Conservation (phyloP, 2,113 vertebrate genomes). For the Gulo gulo region DNA sequence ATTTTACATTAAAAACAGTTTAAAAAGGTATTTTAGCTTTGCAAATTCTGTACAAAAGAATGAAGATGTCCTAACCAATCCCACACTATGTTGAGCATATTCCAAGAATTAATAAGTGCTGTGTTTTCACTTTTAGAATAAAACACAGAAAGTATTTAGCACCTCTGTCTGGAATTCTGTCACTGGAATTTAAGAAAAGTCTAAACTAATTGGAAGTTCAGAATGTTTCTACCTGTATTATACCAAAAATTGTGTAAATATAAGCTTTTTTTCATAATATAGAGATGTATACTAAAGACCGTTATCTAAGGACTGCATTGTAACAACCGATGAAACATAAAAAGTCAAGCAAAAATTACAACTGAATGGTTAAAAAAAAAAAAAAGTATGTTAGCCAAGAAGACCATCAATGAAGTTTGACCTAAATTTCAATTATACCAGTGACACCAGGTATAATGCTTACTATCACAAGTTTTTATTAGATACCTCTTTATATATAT, state of each 20-base stretch:
- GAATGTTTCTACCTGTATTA: not conserved
- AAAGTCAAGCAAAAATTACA: not conserved
- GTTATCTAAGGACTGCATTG: not conserved
- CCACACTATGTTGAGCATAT: not conserved
- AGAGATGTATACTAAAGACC: not conserved
- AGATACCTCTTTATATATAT: not conserved
- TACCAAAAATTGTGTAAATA: not conserved
- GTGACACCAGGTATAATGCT: not conserved
- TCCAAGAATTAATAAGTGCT: not conserved
- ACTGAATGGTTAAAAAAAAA: not conserved
- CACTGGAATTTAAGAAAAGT: slow-evolving; percentile 17
- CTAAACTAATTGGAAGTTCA: not conserved
- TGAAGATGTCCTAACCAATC: not conserved
- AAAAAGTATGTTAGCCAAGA: not conserved
- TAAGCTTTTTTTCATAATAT: not conserved
- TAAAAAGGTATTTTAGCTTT: not conserved
- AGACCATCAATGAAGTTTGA: not conserved
- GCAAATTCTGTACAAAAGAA: not conserved
- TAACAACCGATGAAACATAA: not conserved
- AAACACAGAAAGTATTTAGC: not conserved
- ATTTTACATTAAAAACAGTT: not conserved
- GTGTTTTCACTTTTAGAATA: slow-evolving; percentile 16
- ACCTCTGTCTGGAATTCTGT: slow-evolving; percentile 1
- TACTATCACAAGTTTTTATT: not conserved
- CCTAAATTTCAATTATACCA: not conserved